These are phyloP conservation scores for Ivindomyrus marchei DNA, from an alignment of 2,113 vertebrate species.

Conservation along the genomic window DNA sequence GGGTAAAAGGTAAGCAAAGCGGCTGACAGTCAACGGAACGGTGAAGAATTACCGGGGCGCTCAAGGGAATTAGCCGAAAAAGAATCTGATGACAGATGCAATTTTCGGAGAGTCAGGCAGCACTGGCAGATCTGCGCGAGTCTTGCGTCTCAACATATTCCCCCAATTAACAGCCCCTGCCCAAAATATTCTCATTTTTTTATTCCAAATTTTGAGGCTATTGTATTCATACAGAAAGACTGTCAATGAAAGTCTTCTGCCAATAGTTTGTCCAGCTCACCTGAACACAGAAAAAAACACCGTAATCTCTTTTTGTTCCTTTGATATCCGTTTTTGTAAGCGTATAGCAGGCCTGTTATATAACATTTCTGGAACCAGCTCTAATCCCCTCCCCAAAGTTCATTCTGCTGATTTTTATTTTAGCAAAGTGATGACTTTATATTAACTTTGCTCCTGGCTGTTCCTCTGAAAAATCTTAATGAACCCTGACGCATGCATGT, in stretches of 20 bases:
- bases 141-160: background rate
- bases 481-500: background rate
- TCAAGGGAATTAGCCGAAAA: background rate
- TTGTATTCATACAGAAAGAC: background rate
- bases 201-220: background rate
- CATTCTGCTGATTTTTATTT: constrained; percentile 3
- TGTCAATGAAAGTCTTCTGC: background rate
- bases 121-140: background rate
- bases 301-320: background rate
- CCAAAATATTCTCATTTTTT: background rate
- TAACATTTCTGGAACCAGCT: background rate
- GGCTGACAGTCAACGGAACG: background rate
- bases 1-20: constrained; percentile 5
- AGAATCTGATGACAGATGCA: constrained; percentile 2
- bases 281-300: background rate
- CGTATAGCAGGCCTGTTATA: background rate
- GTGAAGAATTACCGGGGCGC: background rate
- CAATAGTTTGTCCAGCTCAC: background rate
- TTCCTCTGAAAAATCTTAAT: background rate
- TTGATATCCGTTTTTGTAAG: background rate
- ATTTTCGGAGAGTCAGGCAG: background rate
- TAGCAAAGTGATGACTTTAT: background rate
- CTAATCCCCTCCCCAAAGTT: background rate
- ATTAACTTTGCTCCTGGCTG: constrained; percentile 14
- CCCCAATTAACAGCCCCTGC: background rate